Evolutionary conservation across 1,140 invertebrate genomes (phyloP).

Genomic region (Ylistrum balloti): DNA sequence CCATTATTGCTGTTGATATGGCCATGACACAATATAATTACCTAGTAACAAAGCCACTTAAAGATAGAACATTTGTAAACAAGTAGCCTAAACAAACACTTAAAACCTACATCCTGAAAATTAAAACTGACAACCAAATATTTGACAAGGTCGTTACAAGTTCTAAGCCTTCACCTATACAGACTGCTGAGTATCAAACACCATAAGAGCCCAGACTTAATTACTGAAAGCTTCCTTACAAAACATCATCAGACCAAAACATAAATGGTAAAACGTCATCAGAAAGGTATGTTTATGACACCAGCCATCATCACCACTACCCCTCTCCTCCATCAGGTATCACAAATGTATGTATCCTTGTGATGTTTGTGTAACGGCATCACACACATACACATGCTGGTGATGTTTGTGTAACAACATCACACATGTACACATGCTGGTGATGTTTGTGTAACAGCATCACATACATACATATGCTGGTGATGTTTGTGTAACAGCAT

Average conservation of each 20-base stretch:
- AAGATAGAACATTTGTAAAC: background rate
- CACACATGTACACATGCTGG: no score
- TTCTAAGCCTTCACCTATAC: background rate
- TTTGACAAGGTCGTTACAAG: background rate
- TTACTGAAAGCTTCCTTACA: slow-evolving; percentile 1
- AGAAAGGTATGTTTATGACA: no score
- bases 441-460: background rate
- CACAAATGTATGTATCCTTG: no score
- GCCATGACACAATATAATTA: background rate
- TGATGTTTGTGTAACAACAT: no score
- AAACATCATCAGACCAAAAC: background rate
- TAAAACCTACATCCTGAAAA: background rate
- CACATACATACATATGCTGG: no score
- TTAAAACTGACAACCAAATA: slow-evolving; percentile 9
- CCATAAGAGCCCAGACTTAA: background rate
- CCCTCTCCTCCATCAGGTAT: no score
- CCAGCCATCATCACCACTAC: no score
- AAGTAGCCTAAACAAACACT: background rate
- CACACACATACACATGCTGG: no score
- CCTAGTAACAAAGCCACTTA: background rate
- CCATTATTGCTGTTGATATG: background rate
- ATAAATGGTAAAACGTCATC: no score
- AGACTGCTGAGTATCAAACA: background rate
- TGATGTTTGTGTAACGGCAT: no score
- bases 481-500: background rate